Evolutionary conservation across 2,797 vertebrate genomes (phyloP).

Genomic region (Spondyliosoma cantharus): DNA sequence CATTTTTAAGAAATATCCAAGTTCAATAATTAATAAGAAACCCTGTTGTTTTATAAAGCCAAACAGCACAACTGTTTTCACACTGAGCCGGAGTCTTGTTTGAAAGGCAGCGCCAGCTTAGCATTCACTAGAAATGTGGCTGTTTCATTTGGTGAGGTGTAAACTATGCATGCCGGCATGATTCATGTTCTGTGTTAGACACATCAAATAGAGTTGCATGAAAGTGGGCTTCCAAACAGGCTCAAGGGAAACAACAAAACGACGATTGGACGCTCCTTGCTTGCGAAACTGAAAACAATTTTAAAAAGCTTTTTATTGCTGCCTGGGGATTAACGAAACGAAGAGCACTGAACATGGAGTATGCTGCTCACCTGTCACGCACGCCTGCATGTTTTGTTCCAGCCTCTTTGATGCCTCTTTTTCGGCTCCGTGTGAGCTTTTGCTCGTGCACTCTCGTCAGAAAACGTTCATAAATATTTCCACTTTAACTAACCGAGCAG

Average conservation of each 20-base stretch:
- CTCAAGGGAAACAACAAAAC: slow-evolving; percentile 7
- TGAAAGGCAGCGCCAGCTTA: background rate
- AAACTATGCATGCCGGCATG: background rate
- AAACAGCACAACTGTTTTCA: background rate
- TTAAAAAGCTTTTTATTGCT: background rate
- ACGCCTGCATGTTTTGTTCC: slow-evolving; percentile 10
- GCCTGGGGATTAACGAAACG: slow-evolving; percentile 1
- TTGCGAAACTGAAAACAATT: slow-evolving; percentile 10
- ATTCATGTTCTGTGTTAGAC: background rate
- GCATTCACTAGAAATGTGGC: background rate
- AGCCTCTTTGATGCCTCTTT: slow-evolving; percentile 32
- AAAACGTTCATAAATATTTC: background rate
- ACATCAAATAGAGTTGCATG: background rate
- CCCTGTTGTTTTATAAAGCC: background rate
- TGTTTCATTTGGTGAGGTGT: background rate
- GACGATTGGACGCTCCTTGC: background rate
- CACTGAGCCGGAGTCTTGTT: background rate
- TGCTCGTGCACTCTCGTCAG: background rate
- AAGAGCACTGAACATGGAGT: slow-evolving; percentile 5
- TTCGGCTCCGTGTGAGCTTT: slow-evolving; percentile 25
- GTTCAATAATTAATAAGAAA: slow-evolving; percentile 13
- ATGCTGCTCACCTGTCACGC: background rate
- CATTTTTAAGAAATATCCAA: slow-evolving; percentile 2
- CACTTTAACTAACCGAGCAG: background rate
- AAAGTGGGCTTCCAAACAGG: background rate